A percentile compares a stretch with the other conserved stretches of the same genome.
Evolutionary conservation across 2,888 invertebrate species (phyloP).

Genomic region (Junonia oenone): DNA sequence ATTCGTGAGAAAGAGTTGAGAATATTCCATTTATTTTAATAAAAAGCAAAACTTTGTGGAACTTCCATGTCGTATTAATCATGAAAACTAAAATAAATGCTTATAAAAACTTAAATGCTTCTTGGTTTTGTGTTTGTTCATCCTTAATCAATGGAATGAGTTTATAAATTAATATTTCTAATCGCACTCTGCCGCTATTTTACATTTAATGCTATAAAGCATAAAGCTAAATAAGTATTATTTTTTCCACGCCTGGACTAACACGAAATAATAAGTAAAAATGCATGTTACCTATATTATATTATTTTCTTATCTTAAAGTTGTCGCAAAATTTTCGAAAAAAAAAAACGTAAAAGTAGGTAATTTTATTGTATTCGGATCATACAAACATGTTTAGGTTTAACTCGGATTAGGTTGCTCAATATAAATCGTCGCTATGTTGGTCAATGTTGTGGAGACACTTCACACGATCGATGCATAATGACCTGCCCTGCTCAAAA

Average conservation of each 20-base stretch:
- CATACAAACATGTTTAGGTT: background rate
- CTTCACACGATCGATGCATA: constrained; percentile 37
- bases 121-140: background rate
- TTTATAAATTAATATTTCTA: too few species aligned
- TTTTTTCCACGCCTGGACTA: too few species aligned
- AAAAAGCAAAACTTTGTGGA: background rate
- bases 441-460: constrained; percentile 70
- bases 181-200: too few species aligned
- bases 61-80: background rate
- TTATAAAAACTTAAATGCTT: background rate
- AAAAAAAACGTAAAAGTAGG: background rate
- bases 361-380: background rate
- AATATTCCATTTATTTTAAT: background rate
- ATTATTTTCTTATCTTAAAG: too few species aligned
- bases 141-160: too few species aligned
- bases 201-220: too few species aligned
- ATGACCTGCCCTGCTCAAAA: constrained; percentile 29
- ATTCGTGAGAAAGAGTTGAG: background rate
- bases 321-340: background rate
- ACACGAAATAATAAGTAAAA: too few species aligned
- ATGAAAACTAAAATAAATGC: background rate
- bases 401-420: background rate
- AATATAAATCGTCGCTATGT: constrained; percentile 36
- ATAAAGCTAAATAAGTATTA: too few species aligned
- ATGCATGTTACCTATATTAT: too few species aligned